Evolutionary conservation across 2,113 vertebrate genomes (phyloP).

Genomic region (Zapornia atra): DNA sequence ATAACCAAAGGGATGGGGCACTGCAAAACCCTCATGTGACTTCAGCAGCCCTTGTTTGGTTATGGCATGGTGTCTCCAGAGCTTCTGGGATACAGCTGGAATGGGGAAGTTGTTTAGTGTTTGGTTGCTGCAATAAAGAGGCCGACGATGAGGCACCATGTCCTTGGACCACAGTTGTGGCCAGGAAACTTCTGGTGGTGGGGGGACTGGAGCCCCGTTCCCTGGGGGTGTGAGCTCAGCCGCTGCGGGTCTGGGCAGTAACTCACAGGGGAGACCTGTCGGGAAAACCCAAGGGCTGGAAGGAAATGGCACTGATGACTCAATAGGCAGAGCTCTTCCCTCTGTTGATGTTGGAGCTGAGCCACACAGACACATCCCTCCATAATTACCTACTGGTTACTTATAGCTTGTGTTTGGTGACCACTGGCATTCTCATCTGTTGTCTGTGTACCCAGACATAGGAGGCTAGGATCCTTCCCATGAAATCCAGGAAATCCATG

Average conservation of each 20-base stretch:
- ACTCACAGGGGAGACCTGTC: background rate
- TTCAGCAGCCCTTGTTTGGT: background rate
- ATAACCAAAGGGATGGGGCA: background rate
- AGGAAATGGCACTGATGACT: slow-evolving; percentile 52
- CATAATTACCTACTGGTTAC: slow-evolving; percentile 6
- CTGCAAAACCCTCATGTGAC: background rate
- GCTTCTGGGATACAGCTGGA: background rate
- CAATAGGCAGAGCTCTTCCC: slow-evolving; percentile 59
- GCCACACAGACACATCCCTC: slow-evolving; percentile 39
- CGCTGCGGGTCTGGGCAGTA: background rate
- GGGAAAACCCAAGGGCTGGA: slow-evolving; percentile 9
- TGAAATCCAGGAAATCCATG: background rate
- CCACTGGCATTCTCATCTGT: background rate
- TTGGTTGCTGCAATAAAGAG: background rate
- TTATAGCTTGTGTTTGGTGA: background rate
- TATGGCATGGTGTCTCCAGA: background rate
- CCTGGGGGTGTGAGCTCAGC: background rate
- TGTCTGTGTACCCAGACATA: background rate
- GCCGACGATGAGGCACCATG: background rate
- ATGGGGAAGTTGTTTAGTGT: background rate
- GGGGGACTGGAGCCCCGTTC: background rate
- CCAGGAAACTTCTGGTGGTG: background rate
- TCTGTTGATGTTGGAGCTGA: slow-evolving; percentile 48
- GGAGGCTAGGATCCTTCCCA: background rate
- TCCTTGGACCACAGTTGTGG: background rate